Evolutionary conservation across 2,797 vertebrate genomes (phyloP), one percentile per base, ranked within the genome.

Genomic region (Vireo griseus): DNA sequence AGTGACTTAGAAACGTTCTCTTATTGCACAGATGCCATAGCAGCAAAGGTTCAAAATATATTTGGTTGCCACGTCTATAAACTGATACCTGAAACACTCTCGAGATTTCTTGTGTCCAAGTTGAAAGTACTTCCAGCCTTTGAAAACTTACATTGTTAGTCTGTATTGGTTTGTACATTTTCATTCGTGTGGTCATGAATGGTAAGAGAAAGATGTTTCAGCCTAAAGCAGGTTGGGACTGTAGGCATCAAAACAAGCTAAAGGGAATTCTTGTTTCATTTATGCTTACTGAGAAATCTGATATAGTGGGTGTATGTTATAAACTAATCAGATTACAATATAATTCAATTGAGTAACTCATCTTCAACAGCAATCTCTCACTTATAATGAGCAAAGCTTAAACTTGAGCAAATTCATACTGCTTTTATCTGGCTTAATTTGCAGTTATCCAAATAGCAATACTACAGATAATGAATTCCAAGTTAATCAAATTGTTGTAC

Each of bases 401-500:
- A 97, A 94, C 76, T 86, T 90, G 52, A 92, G 52, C 74, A 86
- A 95, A 96, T 78, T 81, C 77, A 28, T 81, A 47, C 65, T 79
- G 88, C 71, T 94, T 96, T 91, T 66, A 86, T 86, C 79, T 79
- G 72, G 59, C 66, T 81, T 96, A 79, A 95, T 95, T 86, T 91
- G 73, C 50, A 95, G 76, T 90, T 97, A 95, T 88, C 92, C 82
- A 92, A 84, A 86, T 76, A 95, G 57, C 79, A 93, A 63, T 82
- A 54, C 57, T 90, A 86, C 50, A 80, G 61, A 78, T 95, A 93
- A 95, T 96, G 88, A 95, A 94, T 94, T 96, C 58, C 22, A 65
- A 92, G 94, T 96, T 95, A 97, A 97, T 96, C 88, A 95, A 68
- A 71, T 92, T 83, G 75, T 93, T 92, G 68, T 83, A 93, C 65